Conservation (phyloP, 2,888 invertebrate genomes). For the Heliconius ethilla region DNA sequence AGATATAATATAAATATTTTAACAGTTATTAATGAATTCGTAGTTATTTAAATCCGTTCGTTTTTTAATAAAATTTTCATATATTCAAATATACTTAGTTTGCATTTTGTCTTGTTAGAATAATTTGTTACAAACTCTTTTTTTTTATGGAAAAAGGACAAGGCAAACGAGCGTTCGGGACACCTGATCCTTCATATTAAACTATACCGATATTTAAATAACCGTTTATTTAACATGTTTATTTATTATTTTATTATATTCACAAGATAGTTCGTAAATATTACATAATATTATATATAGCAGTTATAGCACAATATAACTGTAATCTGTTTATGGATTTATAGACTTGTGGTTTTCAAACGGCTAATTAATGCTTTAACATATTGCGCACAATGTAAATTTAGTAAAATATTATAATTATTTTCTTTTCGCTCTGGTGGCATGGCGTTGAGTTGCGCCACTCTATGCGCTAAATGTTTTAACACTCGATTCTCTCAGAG, state of each 20-base stretch:
- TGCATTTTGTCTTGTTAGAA: background rate
- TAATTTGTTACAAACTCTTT: too few relatives aligned
- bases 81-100: background rate
- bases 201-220: background rate
- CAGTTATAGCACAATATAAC: background rate
- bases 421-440: background rate
- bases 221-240: constrained; percentile 1
- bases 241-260: background rate
- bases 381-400: background rate
- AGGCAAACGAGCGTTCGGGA: too few relatives aligned
- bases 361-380: background rate
- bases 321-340: background rate
- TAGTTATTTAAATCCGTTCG: background rate
- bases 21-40: background rate
- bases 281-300: background rate
- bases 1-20: background rate
- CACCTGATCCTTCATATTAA: too few relatives aligned
- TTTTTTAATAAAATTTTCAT: background rate
- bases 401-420: background rate
- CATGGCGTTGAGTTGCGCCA: background rate
- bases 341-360: constrained; percentile 1
- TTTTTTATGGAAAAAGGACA: too few relatives aligned
- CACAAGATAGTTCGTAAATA: background rate
- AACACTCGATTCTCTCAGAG: background rate
- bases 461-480: background rate